Conservation (phyloP, 2,113 vertebrate species). For the Otocyon megalotis region DNA sequence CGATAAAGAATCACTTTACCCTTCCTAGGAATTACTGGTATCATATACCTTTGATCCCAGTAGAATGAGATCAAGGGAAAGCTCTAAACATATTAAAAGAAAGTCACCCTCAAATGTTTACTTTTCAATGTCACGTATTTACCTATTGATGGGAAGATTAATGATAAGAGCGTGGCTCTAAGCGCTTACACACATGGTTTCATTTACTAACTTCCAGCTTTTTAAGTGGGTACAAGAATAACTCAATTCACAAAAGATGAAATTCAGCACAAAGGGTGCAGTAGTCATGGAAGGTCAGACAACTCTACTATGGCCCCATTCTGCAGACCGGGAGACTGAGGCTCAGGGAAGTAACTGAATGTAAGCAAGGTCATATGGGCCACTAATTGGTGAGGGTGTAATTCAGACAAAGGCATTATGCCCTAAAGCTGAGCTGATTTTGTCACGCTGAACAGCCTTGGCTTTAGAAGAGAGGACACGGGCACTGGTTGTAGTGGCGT, state of each 20-base stretch:
- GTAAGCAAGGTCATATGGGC: not conserved
- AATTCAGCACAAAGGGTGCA: not conserved
- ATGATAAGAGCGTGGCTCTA: not conserved
- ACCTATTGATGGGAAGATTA: too few relatives aligned
- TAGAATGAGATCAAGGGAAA: not conserved
- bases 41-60: not conserved
- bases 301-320: not conserved
- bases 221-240: too few relatives aligned
- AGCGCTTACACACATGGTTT: not conserved
- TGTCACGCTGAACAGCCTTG: not conserved
- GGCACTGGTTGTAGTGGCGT: too few relatives aligned
- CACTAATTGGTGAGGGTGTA: not conserved
- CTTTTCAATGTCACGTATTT: not conserved
- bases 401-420: not conserved
- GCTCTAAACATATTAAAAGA: not conserved
- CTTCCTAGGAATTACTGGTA: not conserved
- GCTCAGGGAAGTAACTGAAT: not conserved
- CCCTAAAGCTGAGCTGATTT: not conserved
- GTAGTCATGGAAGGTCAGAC: not conserved
- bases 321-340: not conserved
- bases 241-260: not conserved
- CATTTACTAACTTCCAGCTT: not conserved
- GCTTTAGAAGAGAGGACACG: not conserved
- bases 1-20: not conserved
- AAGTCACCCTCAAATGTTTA: not conserved